phyloP scores from a whole-genome alignment of 2,888 invertebrate species.

The Brenthis ino region DNA sequence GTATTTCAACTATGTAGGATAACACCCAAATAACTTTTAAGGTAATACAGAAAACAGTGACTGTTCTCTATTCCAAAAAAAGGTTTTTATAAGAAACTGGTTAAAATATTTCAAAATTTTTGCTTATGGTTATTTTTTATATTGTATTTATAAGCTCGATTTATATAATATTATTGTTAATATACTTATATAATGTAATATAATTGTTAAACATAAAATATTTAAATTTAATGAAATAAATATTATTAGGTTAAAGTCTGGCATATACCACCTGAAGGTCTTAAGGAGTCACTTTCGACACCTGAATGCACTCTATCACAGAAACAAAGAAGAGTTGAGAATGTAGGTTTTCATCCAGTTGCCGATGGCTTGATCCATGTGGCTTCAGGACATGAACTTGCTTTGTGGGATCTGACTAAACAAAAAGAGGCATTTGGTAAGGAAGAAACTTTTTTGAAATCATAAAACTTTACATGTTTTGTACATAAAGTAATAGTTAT shows the following conservation, averaged over 20 bases:
- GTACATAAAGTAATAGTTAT: no score
- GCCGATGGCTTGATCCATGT: conserved; percentile 95
- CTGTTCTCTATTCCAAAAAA: no score
- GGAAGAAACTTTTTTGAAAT: background rate
- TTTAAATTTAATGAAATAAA: background rate
- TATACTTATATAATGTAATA: background rate
- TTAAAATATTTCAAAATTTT: no score
- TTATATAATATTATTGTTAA: no score
- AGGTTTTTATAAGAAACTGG: no score
- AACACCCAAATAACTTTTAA: no score
- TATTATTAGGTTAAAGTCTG: conserved; percentile 89
- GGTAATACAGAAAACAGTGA: no score
- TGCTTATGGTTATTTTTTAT: no score
- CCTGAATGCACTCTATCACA: conserved; percentile 91
- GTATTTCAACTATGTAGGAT: no score
- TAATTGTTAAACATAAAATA: background rate
- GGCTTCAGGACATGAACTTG: conserved; percentile 90
- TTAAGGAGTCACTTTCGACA: conserved; percentile 89
- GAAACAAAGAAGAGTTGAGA: conserved; percentile 93
- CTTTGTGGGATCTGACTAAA: conserved; percentile 92
- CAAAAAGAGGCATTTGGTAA: conserved; percentile 91
- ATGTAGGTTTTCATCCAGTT: conserved; percentile 94
- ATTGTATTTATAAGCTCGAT: no score
- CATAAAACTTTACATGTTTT: no score
- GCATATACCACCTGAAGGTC: conserved; percentile 92